A percentile compares a stretch with the other conserved stretches of the same genome.
These are phyloP conservation scores for Thoracochromis brauschi DNA, from an alignment of 2,113 vertebrate species.

Conservation along the genomic window DNA sequence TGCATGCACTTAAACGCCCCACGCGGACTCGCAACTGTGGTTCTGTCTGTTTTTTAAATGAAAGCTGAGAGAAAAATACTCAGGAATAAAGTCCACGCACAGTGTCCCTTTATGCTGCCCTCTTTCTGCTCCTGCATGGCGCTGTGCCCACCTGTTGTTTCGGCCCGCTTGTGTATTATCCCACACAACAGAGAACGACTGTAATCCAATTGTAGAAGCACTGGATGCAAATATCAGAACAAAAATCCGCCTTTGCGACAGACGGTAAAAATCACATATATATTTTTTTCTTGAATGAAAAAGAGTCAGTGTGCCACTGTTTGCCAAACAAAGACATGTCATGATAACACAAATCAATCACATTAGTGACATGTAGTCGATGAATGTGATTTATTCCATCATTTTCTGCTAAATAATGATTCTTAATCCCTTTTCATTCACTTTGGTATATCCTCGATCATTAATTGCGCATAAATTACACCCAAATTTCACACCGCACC, in stretches of 20 bases:
- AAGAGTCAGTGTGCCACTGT: neutral
- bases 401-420: neutral
- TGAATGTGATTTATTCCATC: neutral
- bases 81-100: neutral
- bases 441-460: neutral
- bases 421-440: neutral
- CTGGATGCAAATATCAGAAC: neutral
- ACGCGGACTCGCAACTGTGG: constrained; percentile 11
- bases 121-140: constrained; percentile 34
- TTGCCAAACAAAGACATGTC: neutral
- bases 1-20: constrained; percentile 24
- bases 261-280: neutral
- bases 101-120: constrained; percentile 20
- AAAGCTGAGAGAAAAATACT: neutral
- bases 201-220: neutral
- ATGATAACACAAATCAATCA: neutral
- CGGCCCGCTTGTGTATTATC: neutral
- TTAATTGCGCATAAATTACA: neutral
- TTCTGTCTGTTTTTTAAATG: neutral
- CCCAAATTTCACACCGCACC: neutral
- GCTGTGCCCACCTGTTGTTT: constrained; percentile 72
- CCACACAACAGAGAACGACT: neutral
- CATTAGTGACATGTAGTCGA: neutral
- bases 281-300: neutral
- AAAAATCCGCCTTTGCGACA: neutral